Evolutionary conservation across 2,888 invertebrate genomes (phyloP).

Genomic region (Cantharis nigra): DNA sequence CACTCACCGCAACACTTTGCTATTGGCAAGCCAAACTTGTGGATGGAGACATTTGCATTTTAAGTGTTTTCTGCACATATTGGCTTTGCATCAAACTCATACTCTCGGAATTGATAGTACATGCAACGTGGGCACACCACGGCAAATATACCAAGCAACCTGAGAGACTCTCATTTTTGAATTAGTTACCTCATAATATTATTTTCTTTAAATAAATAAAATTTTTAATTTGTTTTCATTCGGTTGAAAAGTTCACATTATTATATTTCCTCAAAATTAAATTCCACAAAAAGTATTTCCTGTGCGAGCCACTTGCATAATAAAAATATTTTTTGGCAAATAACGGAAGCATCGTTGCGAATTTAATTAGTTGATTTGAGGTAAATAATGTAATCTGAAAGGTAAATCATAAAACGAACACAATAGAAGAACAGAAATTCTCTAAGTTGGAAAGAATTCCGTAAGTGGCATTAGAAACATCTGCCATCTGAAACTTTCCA

Average conservation of each 20-base stretch:
- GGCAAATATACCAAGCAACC: not conserved
- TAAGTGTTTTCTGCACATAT: slow-evolving; percentile 54
- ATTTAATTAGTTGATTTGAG: slow-evolving; percentile 3
- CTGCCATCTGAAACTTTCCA: slow-evolving; percentile 33
- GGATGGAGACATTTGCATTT: slow-evolving; percentile 55
- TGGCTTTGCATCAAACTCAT: slow-evolving; percentile 42
- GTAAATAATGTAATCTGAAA: not conserved
- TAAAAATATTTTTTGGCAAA: not conserved
- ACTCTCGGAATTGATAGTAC: slow-evolving; percentile 35
- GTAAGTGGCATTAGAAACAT: slow-evolving; percentile 39
- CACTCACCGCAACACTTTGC: slow-evolving; percentile 39
- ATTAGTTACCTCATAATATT: not conserved
- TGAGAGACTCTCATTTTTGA: not conserved
- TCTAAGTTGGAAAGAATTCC: slow-evolving; percentile 35
- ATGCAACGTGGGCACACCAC: slow-evolving; percentile 16
- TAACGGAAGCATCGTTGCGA: not conserved
- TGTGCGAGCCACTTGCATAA: not conserved
- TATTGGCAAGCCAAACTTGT: slow-evolving; percentile 38
- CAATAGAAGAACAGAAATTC: slow-evolving; percentile 20
- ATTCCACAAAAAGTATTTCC: not conserved
- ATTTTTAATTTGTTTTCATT: not conserved
- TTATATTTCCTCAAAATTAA: not conserved
- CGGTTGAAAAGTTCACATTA: not conserved
- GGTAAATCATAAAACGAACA: slow-evolving; percentile 17
- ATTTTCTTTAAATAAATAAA: not conserved